phyloP scores from a whole-genome alignment of 2,797 vertebrate species.

The Leptodactylus fallax region DNA sequence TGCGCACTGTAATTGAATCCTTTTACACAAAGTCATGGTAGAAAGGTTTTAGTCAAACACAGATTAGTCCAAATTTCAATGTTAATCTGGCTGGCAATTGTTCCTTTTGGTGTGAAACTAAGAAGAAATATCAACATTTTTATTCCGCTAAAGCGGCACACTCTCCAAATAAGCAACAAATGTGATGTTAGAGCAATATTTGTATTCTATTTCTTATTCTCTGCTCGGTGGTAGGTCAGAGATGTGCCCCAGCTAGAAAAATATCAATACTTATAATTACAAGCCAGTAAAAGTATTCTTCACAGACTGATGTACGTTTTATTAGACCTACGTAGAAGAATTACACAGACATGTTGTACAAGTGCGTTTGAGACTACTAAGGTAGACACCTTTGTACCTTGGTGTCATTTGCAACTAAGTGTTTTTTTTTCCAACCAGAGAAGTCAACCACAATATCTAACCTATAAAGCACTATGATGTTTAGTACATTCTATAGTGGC shows the following conservation, averaged over 20 bases:
- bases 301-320: constrained; percentile 22
- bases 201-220: constrained; percentile 1
- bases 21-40: constrained; percentile 71
- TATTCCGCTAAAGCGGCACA: not conserved
- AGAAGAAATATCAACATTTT: constrained; percentile 53
- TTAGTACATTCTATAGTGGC: not conserved
- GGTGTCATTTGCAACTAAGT: constrained; percentile 15
- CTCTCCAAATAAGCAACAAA: not conserved
- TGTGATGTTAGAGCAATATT: constrained; percentile 28
- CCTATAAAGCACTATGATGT: not conserved
- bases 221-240: constrained; percentile 11
- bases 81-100: constrained; percentile 60
- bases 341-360: not conserved
- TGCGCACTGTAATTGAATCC: constrained; percentile 79
- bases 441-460: constrained; percentile 8
- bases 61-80: constrained; percentile 73
- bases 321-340: constrained; percentile 4
- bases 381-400: constrained; percentile 17
- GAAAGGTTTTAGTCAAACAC: constrained; percentile 73
- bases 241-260: constrained; percentile 9
- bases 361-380: not conserved
- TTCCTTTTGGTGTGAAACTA: constrained; percentile 49
- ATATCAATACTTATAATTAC: constrained; percentile 50
- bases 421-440: not conserved
- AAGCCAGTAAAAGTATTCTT: constrained; percentile 24